Base-by-base conservation (phyloP, 2,888 invertebrate genomes). In the Archips xylosteana region DNA sequence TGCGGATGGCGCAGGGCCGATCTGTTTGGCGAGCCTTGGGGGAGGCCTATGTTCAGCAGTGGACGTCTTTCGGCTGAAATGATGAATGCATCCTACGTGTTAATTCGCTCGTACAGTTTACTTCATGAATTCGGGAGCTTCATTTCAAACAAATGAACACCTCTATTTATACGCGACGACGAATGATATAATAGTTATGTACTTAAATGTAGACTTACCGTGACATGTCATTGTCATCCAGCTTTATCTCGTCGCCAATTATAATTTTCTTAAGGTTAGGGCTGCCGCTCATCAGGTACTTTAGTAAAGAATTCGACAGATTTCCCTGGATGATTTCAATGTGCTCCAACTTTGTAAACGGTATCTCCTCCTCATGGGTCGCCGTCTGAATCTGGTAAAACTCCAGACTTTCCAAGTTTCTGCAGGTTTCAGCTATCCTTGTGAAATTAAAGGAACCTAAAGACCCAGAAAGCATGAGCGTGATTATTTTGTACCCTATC, bases 301-400 rank as follows among this genome's bases (percentile, higher is more conserved):
- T 96, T 6, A 96, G 88, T 75, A 95, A 94, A 0, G 92, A 90
- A 73, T 95, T 89, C 13, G 94, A 94, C 66, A 96, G 88, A 69
- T 96, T 95, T 65, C 96, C 96, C 82, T 96, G 96, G 32, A 96
- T 92, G 67, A 97, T 95, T 85, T 97, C 96, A 63, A 96, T 89
- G 39, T 96, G 96, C 79, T 96, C 95, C 75, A 97, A 85, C 79
- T 95, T 95, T 82, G 94, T 92, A 88, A 96, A 95, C 64, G 95
- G 92, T 75, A 94, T 89, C 83, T 95, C 93, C 77, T 94, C 91
- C 76, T 94, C 90, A 82, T 95, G 95, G 6, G 95, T 95, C 13
- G 95, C 89, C 2, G 96, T 94, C 70, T 96, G 96, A 84, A 96
- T 95, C 86, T 96, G 96, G 81, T 96, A 96, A 80, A 96, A 96